Conservation (phyloP, 2,113 vertebrate genomes). For the Opisthocomus hoazin region DNA sequence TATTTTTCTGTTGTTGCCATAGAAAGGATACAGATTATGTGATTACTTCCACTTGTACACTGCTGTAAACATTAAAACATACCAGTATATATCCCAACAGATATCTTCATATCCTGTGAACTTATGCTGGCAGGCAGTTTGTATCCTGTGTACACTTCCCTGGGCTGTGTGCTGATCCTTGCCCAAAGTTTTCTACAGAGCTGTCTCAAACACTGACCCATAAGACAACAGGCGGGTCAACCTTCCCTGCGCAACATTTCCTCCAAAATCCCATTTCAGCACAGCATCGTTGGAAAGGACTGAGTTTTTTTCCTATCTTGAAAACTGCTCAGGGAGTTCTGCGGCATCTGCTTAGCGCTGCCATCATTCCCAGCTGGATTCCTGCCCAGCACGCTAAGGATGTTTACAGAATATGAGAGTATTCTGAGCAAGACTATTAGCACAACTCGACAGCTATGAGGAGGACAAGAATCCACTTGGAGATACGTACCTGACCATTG, state of each 20-base stretch:
- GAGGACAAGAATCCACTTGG: neutral
- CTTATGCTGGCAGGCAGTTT: neutral
- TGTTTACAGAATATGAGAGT: conserved; percentile 6
- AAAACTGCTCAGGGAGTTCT: neutral
- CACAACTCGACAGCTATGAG: neutral
- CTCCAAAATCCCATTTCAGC: neutral
- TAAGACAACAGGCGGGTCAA: neutral
- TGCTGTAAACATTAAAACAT: neutral
- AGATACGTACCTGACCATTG: conserved; percentile 91
- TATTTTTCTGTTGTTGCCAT: neutral
- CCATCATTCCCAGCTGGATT: conserved; percentile 35
- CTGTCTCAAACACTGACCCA: neutral
- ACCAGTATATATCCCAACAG: neutral
- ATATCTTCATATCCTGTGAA: conserved; percentile 10
- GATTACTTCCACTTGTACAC: neutral
- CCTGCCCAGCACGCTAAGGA: conserved; percentile 3
- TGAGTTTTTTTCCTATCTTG: neutral
- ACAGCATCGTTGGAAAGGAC: neutral
- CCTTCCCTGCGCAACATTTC: neutral
- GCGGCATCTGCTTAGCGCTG: neutral
- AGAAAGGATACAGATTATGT: neutral
- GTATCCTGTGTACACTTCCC: conserved; percentile 10
- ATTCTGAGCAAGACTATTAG: neutral
- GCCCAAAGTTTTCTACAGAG: neutral
- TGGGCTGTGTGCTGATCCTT: neutral